Evolutionary conservation across 2,113 vertebrate genomes (phyloP).

Genomic region (Macroglossus sobrinus): DNA sequence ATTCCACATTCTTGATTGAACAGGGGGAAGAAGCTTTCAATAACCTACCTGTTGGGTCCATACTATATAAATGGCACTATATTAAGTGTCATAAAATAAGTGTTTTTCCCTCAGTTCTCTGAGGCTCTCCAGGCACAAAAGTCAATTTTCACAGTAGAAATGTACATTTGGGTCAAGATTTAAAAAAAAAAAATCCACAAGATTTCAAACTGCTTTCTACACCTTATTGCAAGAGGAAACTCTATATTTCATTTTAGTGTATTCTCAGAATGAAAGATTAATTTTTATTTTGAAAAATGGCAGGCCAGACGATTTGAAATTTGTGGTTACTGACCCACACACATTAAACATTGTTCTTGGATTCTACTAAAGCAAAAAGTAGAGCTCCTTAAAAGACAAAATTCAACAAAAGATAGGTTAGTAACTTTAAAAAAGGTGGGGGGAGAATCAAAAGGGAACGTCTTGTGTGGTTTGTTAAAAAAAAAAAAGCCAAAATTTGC

Average conservation of each 20-base stretch:
- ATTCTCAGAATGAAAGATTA: background rate
- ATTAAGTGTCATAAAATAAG: background rate
- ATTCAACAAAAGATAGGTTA: no score
- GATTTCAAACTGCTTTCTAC: background rate
- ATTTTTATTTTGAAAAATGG: background rate
- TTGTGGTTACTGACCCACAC: background rate
- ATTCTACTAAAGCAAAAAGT: background rate
- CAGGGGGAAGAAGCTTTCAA: background rate
- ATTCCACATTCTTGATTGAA: background rate
- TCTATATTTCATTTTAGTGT: background rate
- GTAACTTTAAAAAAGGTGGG: background rate
- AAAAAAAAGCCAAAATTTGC: background rate
- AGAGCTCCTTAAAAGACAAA: background rate
- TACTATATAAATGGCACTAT: background rate
- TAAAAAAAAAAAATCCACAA: background rate
- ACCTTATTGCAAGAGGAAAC: background rate
- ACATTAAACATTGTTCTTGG: background rate
- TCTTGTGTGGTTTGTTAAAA: background rate
- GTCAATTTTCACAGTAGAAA: background rate
- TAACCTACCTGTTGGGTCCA: background rate
- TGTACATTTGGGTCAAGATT: background rate
- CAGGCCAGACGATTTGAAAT: background rate
- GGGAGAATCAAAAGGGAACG: background rate
- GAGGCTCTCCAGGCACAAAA: background rate
- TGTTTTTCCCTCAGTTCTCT: background rate